These are phyloP conservation scores for Dromas ardeola DNA, from an alignment of 2,113 vertebrate species.

Conservation along the genomic window DNA sequence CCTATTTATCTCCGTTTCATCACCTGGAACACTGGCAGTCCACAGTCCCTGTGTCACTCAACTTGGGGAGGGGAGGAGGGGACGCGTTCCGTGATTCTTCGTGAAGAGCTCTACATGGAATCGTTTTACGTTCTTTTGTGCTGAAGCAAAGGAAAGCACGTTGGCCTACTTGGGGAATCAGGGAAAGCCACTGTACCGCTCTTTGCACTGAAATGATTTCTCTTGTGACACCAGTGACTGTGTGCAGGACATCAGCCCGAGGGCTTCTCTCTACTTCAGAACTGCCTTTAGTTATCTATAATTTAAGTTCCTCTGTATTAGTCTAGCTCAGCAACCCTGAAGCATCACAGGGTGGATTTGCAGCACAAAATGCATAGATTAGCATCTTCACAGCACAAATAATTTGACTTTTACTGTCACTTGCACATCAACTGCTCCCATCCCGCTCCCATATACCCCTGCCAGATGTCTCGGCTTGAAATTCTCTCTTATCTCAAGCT, in stretches of 20 bases:
- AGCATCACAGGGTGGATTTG: not conserved
- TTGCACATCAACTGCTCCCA: not conserved
- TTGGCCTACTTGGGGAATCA: not conserved
- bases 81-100: not conserved
- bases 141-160: not conserved
- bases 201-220: not conserved
- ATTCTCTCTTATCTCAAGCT: not conserved
- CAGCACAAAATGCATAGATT: not conserved
- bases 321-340: not conserved
- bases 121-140: not conserved
- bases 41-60: accelerated
- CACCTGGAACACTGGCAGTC: not conserved
- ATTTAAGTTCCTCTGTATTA: not conserved
- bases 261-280: not conserved
- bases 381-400: not conserved
- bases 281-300: not conserved
- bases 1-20: not conserved
- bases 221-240: not conserved
- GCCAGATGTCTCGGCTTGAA: not conserved
- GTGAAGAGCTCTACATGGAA: not conserved
- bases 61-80: not conserved
- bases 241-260: not conserved
- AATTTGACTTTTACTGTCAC: not conserved
- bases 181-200: accelerated
- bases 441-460: not conserved